These are phyloP conservation scores for Engraulis encrasicolus DNA, from an alignment of 2,113 vertebrate species.

Conservation along the genomic window DNA sequence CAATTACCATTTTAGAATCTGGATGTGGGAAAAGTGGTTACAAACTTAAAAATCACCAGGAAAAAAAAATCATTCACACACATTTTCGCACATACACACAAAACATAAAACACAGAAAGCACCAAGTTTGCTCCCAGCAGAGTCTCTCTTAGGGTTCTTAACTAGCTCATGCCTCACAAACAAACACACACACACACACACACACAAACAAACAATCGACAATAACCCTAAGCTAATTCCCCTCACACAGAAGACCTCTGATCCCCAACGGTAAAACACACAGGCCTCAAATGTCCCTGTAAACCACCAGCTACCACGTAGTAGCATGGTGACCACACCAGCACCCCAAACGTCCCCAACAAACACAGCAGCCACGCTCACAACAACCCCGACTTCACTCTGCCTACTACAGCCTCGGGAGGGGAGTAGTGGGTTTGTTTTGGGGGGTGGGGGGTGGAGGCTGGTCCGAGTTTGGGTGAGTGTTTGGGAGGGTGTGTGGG, in stretches of 20 bases:
- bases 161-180: background rate
- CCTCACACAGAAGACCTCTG: background rate
- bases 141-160: background rate
- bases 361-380: background rate
- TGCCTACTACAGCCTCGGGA: background rate
- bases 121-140: background rate
- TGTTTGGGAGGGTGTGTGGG: background rate
- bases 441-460: background rate
- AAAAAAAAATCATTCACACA: background rate
- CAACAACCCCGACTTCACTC: background rate
- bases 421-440: background rate
- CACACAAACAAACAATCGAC: background rate
- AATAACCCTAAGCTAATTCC: background rate
- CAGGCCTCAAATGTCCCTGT: background rate
- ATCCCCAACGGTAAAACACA: background rate
- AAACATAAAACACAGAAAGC: background rate
- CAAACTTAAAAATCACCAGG: background rate
- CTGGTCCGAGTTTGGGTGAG: slow-evolving; percentile 1
- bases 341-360: background rate
- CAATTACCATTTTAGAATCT: background rate
- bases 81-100: background rate
- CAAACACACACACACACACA: background rate
- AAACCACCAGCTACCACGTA: background rate
- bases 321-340: background rate
- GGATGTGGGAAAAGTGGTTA: background rate